phyloP scores from a whole-genome alignment of 2,888 invertebrate genomes.

The Athetis lepigone region DNA sequence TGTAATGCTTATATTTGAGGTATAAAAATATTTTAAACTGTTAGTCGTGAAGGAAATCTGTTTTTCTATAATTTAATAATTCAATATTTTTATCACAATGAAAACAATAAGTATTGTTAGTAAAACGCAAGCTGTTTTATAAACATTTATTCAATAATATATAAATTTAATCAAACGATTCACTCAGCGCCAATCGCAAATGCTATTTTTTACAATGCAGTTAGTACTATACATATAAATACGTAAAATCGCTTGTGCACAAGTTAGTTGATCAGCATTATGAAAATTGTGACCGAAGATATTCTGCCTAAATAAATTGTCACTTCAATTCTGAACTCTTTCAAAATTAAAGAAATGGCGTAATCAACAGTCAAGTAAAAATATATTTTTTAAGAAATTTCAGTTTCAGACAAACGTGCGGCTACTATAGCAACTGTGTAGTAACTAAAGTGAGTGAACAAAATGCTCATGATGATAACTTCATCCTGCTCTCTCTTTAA shows the following conservation, averaged over 20 bases:
- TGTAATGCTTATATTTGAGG: too few species aligned
- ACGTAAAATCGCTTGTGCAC: conserved; percentile 35
- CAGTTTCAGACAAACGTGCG: conserved; percentile 11
- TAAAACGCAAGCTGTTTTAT: conserved; percentile 14
- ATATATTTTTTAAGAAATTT: background rate
- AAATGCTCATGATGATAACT: conserved; percentile 5
- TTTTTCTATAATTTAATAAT: too few species aligned
- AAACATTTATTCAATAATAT: background rate
- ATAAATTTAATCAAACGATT: background rate
- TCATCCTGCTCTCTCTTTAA: conserved; percentile 32
- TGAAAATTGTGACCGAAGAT: background rate
- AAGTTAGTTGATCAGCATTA: conserved; percentile 27
- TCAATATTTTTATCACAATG: background rate
- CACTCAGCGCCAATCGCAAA: conserved; percentile 20
- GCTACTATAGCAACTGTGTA: conserved; percentile 10
- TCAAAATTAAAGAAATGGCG: background rate
- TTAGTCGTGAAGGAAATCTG: too few species aligned
- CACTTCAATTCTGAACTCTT: background rate
- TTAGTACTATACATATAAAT: background rate
- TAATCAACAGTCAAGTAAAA: background rate
- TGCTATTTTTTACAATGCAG: conserved; percentile 12
- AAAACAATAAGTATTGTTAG: background rate
- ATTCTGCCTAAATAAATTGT: background rate
- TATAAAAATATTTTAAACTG: too few species aligned
- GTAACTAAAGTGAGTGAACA: conserved; percentile 31